phyloP scores from a whole-genome alignment of 2,888 invertebrate species.

The Empis stercorea region DNA sequence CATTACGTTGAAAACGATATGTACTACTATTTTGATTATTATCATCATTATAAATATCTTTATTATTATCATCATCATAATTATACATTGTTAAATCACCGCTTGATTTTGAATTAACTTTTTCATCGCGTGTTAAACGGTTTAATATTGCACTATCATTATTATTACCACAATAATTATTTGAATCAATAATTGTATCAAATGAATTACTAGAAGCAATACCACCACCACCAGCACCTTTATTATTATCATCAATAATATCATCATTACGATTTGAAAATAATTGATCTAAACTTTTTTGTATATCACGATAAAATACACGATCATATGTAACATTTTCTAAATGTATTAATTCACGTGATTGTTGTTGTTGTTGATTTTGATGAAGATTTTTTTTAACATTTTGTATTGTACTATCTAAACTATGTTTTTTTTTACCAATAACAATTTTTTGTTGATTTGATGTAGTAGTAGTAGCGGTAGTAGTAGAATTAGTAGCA shows the following conservation, averaged over 20 bases:
- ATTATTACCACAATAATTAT: not conserved
- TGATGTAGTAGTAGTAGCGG: not conserved
- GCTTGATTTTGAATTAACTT: constrained; percentile 33
- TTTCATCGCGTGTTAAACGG: constrained; percentile 17
- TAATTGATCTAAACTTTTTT: constrained; percentile 30
- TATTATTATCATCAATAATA: not conserved
- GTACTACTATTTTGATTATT: constrained; percentile 11
- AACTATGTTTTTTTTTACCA: constrained; percentile 30
- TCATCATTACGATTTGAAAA: constrained; percentile 20
- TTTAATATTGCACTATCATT: not conserved
- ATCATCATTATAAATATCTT: constrained; percentile 18
- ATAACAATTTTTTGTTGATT: not conserved
- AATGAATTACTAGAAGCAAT: no score
- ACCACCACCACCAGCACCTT: no score
- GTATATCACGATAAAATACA: constrained; percentile 29
- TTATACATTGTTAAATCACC: constrained; percentile 34
- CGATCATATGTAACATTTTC: constrained; percentile 34
- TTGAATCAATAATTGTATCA: constrained; percentile 4
- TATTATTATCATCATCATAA: constrained; percentile 13
- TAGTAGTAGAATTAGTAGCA: not conserved
- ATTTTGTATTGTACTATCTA: constrained; percentile 28
- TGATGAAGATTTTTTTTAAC: not conserved
- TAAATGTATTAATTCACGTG: constrained; percentile 4
- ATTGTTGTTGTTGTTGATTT: not conserved
- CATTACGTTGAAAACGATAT: constrained; percentile 29